A percentile compares a stretch with the other conserved stretches of the same genome.
Evolutionary conservation across 2,797 vertebrate genomes (phyloP).

Genomic region (Diplodus puntazzo): DNA sequence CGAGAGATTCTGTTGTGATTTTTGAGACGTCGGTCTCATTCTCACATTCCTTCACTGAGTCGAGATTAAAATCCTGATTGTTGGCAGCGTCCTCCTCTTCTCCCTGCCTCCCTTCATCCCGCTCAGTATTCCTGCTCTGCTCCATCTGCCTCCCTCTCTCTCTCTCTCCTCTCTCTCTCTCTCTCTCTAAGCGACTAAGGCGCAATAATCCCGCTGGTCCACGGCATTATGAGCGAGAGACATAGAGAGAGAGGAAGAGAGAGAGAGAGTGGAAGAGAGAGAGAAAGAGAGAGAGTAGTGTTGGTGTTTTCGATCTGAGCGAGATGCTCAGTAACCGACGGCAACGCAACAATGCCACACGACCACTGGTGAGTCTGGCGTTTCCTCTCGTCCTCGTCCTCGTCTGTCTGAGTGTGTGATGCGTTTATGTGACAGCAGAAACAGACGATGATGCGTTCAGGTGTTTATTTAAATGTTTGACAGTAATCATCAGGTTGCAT

Average conservation of each 20-base stretch:
- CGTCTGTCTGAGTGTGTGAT: conserved; percentile 28
- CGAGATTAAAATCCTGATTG: neutral
- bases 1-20: too few relatives aligned
- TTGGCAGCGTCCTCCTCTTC: neutral
- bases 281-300: conserved; percentile 5
- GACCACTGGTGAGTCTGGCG: conserved; percentile 71
- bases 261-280: neutral
- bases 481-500: neutral
- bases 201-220: conserved; percentile 53
- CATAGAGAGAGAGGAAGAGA: neutral
- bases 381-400: conserved; percentile 49
- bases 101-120: neutral
- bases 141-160: conserved; percentile 3
- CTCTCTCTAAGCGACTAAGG: conserved; percentile 40
- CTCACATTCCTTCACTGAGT: neutral
- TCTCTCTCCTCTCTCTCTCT: neutral
- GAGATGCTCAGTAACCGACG: conserved; percentile 70
- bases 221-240: conserved; percentile 20
- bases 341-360: conserved; percentile 67
- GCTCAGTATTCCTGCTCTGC: neutral
- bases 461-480: neutral
- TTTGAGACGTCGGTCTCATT: neutral
- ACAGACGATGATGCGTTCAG: neutral
- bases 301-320: conserved; percentile 35
- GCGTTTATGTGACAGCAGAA: too few relatives aligned